A percentile compares a stretch with the other conserved stretches of the same genome.
These are phyloP conservation scores for Ceuthmochares aereus DNA, from an alignment of 2,113 vertebrate genomes.

Conservation along the genomic window DNA sequence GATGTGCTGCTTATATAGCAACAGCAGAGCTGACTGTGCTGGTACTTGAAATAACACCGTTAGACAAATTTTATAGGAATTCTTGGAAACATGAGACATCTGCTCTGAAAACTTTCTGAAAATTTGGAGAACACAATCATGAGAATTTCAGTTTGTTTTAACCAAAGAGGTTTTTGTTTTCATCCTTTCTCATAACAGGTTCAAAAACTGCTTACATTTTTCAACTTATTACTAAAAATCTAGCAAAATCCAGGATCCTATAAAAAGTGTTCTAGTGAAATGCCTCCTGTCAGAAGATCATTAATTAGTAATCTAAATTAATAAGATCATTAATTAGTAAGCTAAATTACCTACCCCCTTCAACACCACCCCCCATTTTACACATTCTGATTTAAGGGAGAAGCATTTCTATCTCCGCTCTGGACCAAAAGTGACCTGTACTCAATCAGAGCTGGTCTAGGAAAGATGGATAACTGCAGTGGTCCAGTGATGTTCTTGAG, in stretches of 20 bases:
- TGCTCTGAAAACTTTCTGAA: background rate
- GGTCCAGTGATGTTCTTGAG: background rate
- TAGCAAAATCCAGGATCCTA: background rate
- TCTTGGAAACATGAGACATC: background rate
- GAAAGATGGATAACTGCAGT: background rate
- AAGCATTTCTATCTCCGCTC: background rate
- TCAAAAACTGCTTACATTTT: background rate
- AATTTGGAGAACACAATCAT: background rate
- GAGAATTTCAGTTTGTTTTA: background rate
- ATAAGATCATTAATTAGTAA: background rate
- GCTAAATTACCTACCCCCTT: background rate
- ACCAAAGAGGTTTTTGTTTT: background rate
- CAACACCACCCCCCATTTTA: background rate
- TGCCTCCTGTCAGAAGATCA: background rate
- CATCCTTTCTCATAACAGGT: background rate
- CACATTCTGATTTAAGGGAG: background rate
- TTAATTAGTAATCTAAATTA: background rate
- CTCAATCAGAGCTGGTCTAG: background rate
- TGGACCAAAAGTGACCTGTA: rapidly evolving
- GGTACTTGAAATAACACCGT: background rate
- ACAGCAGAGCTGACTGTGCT: background rate
- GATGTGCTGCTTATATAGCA: background rate
- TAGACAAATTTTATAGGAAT: background rate
- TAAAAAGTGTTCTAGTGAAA: background rate
- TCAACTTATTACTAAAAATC: background rate